Base-by-base conservation (phyloP, 2,888 invertebrate genomes). In the Pandemis cinnamomeana region DNA sequence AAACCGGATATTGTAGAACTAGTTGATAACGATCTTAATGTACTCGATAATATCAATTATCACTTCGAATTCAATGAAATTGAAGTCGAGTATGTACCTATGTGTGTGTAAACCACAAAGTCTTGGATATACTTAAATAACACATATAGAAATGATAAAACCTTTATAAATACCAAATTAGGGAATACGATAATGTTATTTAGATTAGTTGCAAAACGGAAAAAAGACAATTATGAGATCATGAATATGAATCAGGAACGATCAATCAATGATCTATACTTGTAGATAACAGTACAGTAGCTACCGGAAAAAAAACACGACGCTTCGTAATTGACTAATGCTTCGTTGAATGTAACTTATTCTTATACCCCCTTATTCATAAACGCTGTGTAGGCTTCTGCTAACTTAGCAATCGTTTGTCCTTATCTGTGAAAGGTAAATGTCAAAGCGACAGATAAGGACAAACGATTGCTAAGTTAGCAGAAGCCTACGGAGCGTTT, bases 21-120 rank as follows among this genome's bases (percentile, higher is more conserved):
- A 6, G 15, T 46, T 15, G 73, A 73, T 73, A 73, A 51, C 13
- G 53, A 73, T 73, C 73, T 66, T 62, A 72, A 67, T 67, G 53
- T 62, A 20, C 7, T 41, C n/a, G 69, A 73, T 73, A 66, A 60
- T 20, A 70, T 60, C 60, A 42, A 53, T 70, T 66, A 73, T 66
- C 68, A 68, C 15, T 69, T 58, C 48, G 58, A 60, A 51, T 61
- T 73, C 27, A 60, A 60, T 44, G 60, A 64, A 70, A 66, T 55
- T 10, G 58, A 48, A 48, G 46, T 63, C 46, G 13, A 46, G 20
- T 6, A 13, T 63, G 46, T 46, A n/a, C n/a, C n/a, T n/a, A 10
- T 44, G 11, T 20, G 13, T 36, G 8, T 55, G 53, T 55, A 15
- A 15, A 20, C 53, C 53, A 53, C 51, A 51, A 44, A 44, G n/a